Percentiles rank a stretch among this genome's conserved stretches.
Evolutionary conservation across 92 coral and sea anemone species (phyloP).

Genomic region (Zoanthus sociatus): DNA sequence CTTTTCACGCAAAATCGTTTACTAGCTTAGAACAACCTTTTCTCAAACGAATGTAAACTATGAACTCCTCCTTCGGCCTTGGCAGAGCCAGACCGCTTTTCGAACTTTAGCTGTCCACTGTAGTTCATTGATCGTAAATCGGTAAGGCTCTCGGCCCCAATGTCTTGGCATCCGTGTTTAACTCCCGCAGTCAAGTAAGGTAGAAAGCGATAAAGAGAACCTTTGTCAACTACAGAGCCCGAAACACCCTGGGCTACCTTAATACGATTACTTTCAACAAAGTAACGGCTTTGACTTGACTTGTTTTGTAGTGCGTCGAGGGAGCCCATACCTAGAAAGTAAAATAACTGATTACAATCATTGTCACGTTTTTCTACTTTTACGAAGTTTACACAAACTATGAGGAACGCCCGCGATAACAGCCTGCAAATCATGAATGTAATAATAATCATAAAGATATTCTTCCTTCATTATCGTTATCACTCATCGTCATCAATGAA

Average conservation of each 20-base stretch:
- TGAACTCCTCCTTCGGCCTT: conserved; percentile 92
- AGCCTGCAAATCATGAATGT: too few species aligned
- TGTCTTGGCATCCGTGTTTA: conserved; percentile 99
- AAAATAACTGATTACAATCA: background rate
- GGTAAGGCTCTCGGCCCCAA: conserved; percentile 86
- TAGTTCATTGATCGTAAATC: conserved; percentile 92
- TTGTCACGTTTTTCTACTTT: background rate
- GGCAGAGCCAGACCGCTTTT: conserved; percentile 85
- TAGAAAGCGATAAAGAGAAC: conserved; percentile 83
- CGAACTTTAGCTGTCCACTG: conserved; percentile 92
- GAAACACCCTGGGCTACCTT: conserved; percentile 99
- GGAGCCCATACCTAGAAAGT: conserved; percentile 90
- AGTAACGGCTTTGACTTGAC: conserved; percentile 95
- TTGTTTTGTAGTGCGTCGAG: conserved; percentile 89
- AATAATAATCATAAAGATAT: too few species aligned
- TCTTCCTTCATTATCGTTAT: too few species aligned
- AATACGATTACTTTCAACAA: conserved; percentile 82
- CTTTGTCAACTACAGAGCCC: conserved; percentile 96
- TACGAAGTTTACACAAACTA: too few species aligned
- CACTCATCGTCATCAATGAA: too few species aligned
- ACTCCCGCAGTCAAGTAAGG: conserved; percentile 90
- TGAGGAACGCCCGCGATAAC: background rate
- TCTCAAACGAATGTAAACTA: conserved; percentile 94
- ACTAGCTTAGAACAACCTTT: conserved; percentile 60
- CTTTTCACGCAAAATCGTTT: background rate